These are phyloP conservation scores for Drosophila malerkotliana DNA, from an alignment of 1,140 invertebrate genomes.

Conservation along the genomic window DNA sequence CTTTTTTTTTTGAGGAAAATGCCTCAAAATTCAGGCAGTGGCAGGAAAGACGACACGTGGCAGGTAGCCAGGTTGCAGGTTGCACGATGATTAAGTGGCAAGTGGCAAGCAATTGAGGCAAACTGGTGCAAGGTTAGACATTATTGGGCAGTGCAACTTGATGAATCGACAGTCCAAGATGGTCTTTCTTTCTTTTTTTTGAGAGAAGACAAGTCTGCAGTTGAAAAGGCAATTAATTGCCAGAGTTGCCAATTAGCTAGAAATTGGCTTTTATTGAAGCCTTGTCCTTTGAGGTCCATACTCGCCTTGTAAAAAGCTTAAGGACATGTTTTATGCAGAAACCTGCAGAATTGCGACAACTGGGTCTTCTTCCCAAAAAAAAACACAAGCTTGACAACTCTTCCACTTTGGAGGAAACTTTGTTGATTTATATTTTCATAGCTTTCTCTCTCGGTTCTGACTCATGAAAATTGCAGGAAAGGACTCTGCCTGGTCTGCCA, in stretches of 20 bases:
- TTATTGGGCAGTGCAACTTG: too few species aligned
- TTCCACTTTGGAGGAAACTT: conserved; percentile 45
- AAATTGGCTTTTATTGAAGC: conserved; percentile 19
- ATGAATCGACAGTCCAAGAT: too few species aligned
- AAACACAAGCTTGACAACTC: conserved; percentile 2
- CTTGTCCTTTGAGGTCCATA: conserved; percentile 2
- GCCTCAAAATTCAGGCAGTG: conserved; percentile 18
- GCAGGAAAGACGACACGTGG: conserved; percentile 4
- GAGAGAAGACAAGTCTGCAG: too few species aligned
- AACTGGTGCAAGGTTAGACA: too few species aligned
- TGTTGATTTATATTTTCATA: conserved; percentile 76
- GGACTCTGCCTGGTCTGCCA: neutral
- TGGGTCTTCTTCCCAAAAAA: neutral
- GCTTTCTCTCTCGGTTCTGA: conserved; percentile 22
- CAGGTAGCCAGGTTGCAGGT: too few species aligned
- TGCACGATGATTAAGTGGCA: too few species aligned
- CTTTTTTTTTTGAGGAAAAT: neutral
- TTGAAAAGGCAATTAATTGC: neutral
- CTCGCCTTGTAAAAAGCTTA: conserved; percentile 49
- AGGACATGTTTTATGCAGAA: conserved; percentile 40
- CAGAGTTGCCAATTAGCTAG: neutral
- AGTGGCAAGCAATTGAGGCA: too few species aligned
- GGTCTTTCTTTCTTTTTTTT: too few species aligned
- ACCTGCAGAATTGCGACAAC: conserved; percentile 44
- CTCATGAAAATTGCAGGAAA: conserved; percentile 68